Conservation (phyloP, 2,113 vertebrate species). For the Neopipo cinnamomea region DNA sequence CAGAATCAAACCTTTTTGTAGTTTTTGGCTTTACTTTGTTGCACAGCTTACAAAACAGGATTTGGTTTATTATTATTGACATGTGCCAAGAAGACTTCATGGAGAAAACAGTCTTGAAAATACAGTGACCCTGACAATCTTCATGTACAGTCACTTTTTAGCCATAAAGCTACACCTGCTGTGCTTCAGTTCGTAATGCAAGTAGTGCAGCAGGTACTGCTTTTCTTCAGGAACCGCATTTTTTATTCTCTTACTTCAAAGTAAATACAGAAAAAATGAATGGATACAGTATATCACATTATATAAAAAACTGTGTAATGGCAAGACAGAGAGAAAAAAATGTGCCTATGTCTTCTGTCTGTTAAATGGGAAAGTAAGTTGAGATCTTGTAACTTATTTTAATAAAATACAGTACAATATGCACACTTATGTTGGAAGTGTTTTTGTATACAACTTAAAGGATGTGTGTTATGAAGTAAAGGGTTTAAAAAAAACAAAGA, state of each 20-base stretch:
- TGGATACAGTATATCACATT: background rate
- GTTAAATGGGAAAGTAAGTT: slow-evolving; percentile 15
- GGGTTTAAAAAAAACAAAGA: background rate
- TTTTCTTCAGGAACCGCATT: background rate
- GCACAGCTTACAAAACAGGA: background rate
- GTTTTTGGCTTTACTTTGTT: background rate
- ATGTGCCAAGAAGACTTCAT: background rate
- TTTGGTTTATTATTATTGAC: background rate
- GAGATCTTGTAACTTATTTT: slow-evolving; percentile 33
- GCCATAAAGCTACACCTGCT: background rate
- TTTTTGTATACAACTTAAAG: slow-evolving; percentile 1
- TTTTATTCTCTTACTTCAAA: slow-evolving; percentile 3
- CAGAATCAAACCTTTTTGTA: background rate
- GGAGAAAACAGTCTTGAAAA: background rate
- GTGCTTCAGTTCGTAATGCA: background rate
- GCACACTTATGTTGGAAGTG: background rate
- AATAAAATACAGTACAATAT: slow-evolving; percentile 16
- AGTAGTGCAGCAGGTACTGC: background rate
- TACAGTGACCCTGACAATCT: background rate
- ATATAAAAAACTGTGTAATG: background rate
- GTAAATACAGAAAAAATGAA: background rate
- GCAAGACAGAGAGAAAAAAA: background rate
- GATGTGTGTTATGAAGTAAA: background rate
- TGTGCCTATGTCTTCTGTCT: background rate
- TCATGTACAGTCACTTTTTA: background rate